Conservation (phyloP, 1,140 invertebrate genomes). For the Platorchestia sp. region DNA sequence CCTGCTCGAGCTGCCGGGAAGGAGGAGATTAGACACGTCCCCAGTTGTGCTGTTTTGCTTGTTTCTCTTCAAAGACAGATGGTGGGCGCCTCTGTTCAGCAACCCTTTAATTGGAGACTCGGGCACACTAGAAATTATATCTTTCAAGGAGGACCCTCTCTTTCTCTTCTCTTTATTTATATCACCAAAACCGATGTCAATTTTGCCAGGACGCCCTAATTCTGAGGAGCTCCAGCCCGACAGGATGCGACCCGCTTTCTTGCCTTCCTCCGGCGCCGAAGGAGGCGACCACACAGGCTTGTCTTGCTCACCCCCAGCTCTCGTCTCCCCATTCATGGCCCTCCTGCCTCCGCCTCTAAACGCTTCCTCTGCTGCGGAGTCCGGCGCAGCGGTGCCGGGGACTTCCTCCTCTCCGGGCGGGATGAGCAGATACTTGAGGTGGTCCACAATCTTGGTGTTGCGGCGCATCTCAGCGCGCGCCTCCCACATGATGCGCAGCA, state of each 20-base stretch:
- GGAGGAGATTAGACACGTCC: background rate
- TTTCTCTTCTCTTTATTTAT: constrained; percentile 45
- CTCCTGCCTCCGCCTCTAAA: background rate
- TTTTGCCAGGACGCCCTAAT: constrained; percentile 10
- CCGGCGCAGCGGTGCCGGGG: background rate
- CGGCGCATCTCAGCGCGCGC: constrained; percentile 88
- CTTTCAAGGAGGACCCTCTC: constrained; percentile 27
- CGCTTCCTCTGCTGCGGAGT: background rate
- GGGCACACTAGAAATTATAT: constrained; percentile 42
- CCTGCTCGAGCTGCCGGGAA: background rate
- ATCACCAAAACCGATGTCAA: constrained; percentile 35
- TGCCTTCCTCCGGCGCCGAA: background rate
- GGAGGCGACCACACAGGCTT: background rate
- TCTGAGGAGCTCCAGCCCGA: constrained; percentile 22
- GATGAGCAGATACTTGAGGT: constrained; percentile 61
- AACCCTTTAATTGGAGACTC: constrained; percentile 27
- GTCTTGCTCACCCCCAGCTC: background rate
- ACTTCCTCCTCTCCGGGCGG: constrained; percentile 48
- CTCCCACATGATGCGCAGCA: constrained; percentile 94
- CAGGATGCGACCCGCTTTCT: background rate
- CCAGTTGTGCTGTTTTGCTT: background rate
- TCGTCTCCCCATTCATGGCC: background rate
- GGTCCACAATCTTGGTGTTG: constrained; percentile 73
- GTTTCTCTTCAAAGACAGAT: constrained; percentile 9
- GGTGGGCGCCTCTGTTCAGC: constrained; percentile 40